Base-by-base conservation (phyloP, 2,797 vertebrate species). In the Cuculus canorus region DNA sequence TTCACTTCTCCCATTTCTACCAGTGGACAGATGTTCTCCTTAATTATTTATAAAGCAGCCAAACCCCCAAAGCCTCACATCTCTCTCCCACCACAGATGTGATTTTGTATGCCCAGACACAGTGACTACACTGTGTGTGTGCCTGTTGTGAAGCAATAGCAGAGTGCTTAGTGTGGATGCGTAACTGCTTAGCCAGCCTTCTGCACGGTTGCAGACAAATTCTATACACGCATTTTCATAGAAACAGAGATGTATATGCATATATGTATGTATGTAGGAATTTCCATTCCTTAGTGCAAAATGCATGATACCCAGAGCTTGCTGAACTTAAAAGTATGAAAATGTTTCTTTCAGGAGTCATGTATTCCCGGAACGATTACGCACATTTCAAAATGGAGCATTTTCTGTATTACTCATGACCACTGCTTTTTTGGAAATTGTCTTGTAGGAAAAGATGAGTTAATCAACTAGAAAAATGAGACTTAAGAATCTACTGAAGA, bases 41-140 rank as follows among this genome's bases (percentile, higher is more conserved):
- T 43, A 25, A 91, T 87, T 82, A 86, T 91, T 93, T 54, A 94
- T 71, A 83, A 85, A 89, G 57, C 35, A 65, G 27, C 8, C 48
- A 39, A 50, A 73, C 50, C 89, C 24, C 33, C 65, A 69, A 73
- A 81, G 30, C 25, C 33, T 85, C 59, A 35, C 10, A 25, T 54
- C 8, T n/a, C 17, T 82, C 28, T 76, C 54, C n/a, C 32, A 28
- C 33, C 11, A 13, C 41, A 73, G 43, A 41, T 2, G 3, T 33
- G 41, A 87, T 75, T 80, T 85, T 91, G 21, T 86, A 68, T 52
- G 52, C 8, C 27, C 23, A 6, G 12, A 32, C 0, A 0, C 24
- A 28, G 28, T 25, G 56, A 77, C n/a, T 32, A 27, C 7, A 48
- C 3, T n/a, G 1, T 6, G 15, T 19, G 16, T 32, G n/a, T 22